Base-by-base conservation (phyloP, 2,888 invertebrate species). In the Camptogramma bilineatum region DNA sequence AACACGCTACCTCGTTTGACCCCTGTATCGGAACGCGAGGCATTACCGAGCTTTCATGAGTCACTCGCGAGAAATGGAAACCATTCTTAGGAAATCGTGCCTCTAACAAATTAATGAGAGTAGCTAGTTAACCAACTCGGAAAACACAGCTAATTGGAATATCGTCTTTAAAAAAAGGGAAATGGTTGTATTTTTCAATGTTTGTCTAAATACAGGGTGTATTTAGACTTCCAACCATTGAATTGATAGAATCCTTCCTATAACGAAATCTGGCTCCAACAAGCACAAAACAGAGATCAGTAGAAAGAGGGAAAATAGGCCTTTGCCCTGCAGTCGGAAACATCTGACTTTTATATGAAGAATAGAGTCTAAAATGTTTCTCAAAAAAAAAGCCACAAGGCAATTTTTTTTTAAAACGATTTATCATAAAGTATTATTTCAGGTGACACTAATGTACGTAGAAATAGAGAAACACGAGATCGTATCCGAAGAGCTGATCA, bases 401-500 rank as follows among this genome's bases (percentile, higher is more conserved):
- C 24, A 24, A 24, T 2, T 24, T 4, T 24, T 24, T 4, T 4
- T 4, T n/a, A 2, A 24, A 24, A 4, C 24, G 24, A 24, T 4
- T 1, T 28, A 28, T 7, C 28, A 4, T 34, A 10, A 1, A 34
- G 13, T 39, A 13, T 3, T 3, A 7, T 68, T 62, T 51, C 97
- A 98, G 91, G 95, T 99, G 68, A 96, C 96, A 4, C 91, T 99
- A 64, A 97, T 98, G 97, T 99, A 97, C 84, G 94, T 99, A 73
- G 99, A 99, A 93, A 98, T 99, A 78, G 99, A 99, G 82, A 99
- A 98, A 83, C 96, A 97, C 67, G 99, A 99, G 71, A 88, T 95
- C 10, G 98, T 98, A 0, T 94, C 96, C 75, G 99, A 99, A 73
- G 99, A 98, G 85, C 92, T 99, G 1, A 91, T 98, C 18, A 98